These are phyloP conservation scores for Cuculus canorus DNA, from an alignment of 2,797 vertebrate species.

Conservation along the genomic window DNA sequence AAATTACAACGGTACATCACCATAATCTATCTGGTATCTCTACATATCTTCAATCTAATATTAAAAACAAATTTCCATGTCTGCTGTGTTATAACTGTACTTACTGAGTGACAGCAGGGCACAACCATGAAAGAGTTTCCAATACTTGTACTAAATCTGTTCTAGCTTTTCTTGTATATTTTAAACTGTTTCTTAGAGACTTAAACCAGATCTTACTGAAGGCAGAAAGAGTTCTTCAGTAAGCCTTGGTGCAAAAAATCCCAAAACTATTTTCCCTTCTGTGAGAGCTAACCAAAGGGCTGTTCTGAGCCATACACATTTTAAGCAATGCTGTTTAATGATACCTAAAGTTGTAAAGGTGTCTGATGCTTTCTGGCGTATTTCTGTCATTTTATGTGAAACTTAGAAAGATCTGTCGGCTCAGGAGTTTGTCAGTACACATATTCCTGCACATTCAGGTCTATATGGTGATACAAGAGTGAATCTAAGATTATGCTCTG, in stretches of 20 bases:
- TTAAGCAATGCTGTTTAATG: background rate
- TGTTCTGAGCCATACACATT: background rate
- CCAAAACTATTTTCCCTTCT: background rate
- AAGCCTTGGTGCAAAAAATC: background rate
- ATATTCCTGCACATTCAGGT: background rate
- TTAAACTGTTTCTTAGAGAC: background rate
- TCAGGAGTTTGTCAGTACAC: background rate
- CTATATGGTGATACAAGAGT: background rate
- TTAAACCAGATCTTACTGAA: background rate
- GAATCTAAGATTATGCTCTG: background rate
- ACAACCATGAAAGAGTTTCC: background rate
- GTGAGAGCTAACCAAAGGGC: background rate
- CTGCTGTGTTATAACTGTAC: background rate
- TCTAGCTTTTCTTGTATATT: background rate
- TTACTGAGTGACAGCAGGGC: background rate
- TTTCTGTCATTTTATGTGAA: background rate
- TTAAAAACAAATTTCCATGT: background rate
- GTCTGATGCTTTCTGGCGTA: background rate
- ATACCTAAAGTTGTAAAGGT: background rate
- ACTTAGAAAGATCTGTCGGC: background rate
- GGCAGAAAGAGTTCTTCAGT: background rate
- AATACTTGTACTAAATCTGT: background rate
- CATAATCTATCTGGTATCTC: background rate
- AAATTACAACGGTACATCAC: background rate
- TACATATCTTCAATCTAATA: background rate